phyloP scores from a whole-genome alignment of 2,888 invertebrate species.

The Serripes groenlandicus region DNA sequence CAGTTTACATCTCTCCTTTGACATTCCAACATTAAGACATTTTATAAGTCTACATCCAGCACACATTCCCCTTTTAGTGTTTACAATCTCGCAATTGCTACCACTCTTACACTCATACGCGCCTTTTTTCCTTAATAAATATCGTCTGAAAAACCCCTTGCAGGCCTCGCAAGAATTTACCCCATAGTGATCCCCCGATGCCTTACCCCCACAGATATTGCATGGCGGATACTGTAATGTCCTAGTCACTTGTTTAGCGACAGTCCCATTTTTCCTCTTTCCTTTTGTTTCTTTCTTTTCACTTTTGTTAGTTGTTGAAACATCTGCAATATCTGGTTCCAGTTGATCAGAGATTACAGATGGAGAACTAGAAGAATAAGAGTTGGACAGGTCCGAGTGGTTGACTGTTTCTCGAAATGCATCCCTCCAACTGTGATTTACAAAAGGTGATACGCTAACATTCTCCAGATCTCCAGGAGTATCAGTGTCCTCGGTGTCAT shows the following conservation, averaged over 20 bases:
- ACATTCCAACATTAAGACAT: constrained; percentile 64
- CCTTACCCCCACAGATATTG: constrained; percentile 57
- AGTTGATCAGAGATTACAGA: neutral
- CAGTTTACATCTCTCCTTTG: constrained; percentile 58
- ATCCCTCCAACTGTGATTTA: neutral
- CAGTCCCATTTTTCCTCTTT: neutral
- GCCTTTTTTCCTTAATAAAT: constrained; percentile 57
- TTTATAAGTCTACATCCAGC: constrained; percentile 63
- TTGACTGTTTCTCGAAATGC: neutral
- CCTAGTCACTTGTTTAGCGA: constrained; percentile 6
- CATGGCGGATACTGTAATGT: constrained; percentile 64
- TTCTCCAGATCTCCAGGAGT: neutral
- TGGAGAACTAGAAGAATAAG: neutral
- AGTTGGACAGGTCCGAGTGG: neutral
- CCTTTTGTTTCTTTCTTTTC: neutral
- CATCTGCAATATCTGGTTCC: neutral
- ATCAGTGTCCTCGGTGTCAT: neutral
- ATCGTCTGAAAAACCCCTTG: constrained; percentile 63
- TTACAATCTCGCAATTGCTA: constrained; percentile 53
- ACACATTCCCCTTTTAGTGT: constrained; percentile 58
- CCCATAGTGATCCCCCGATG: constrained; percentile 63
- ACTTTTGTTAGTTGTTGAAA: neutral
- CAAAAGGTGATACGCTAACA: neutral
- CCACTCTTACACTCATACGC: constrained; percentile 58
- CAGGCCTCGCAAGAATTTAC: constrained; percentile 66